Conservation (phyloP, 1,140 invertebrate genomes). For the Pseudomyrmex sp. region DNA sequence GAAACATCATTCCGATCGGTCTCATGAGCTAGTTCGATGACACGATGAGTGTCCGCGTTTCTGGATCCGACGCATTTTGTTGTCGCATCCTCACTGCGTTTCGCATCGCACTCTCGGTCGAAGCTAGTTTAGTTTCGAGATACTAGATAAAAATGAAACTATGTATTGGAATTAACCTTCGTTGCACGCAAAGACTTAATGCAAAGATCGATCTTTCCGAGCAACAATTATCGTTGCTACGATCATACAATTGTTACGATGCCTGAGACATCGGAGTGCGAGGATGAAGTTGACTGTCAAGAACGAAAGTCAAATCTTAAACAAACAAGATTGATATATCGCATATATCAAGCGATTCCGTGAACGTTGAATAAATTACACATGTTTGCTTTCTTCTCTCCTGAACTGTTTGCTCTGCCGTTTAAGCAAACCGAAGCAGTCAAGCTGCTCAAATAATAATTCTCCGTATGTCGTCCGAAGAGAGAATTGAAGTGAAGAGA, state of each 20-base stretch:
- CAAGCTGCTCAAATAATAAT: slow-evolving; percentile 31
- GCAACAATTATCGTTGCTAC: not conserved
- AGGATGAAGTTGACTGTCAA: not conserved
- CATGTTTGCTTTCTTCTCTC: not conserved
- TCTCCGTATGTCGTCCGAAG: not conserved
- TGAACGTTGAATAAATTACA: slow-evolving; percentile 10
- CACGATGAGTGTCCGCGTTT: not conserved
- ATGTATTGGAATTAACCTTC: not conserved
- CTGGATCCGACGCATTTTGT: not conserved
- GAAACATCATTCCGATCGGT: not conserved
- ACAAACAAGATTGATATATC: slow-evolving; percentile 4
- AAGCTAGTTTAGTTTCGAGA: not conserved
- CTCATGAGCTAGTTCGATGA: not conserved
- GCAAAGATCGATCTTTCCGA: not conserved
- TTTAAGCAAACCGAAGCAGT: not conserved
- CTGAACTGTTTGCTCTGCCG: not conserved
- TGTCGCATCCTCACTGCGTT: not conserved
- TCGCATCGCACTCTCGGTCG: no score
- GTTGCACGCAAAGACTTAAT: not conserved
- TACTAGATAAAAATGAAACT: slow-evolving; percentile 1
- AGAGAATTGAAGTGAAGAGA: not conserved
- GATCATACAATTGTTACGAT: not conserved
- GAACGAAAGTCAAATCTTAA: not conserved
- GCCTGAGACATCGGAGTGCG: not conserved
- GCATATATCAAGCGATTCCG: slow-evolving; percentile 2